Conservation (phyloP, 2,888 invertebrate genomes). For the Lasioglossum pauxillum region DNA sequence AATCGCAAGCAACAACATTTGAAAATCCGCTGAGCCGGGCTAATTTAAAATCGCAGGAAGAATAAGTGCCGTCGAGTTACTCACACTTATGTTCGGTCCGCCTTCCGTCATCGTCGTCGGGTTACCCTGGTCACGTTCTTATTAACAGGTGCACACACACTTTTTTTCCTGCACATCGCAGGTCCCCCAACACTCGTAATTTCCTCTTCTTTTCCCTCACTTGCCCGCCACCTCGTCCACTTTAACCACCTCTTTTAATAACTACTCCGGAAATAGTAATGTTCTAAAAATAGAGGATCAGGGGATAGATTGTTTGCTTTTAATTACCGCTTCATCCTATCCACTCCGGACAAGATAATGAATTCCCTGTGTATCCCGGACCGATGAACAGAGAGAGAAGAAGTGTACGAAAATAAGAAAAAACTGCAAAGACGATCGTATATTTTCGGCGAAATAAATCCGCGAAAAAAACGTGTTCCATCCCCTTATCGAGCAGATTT, state of each 20-base stretch:
- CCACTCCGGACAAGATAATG: neutral
- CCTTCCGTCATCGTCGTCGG: slow-evolving; percentile 55
- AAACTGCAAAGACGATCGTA: neutral
- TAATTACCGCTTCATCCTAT: slow-evolving; percentile 7
- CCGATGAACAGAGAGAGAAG: neutral
- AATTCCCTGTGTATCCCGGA: neutral
- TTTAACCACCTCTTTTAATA: neutral
- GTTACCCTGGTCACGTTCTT: slow-evolving; percentile 44
- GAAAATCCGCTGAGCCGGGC: neutral
- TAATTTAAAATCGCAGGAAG: neutral
- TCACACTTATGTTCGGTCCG: slow-evolving; percentile 53
- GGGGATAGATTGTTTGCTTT: slow-evolving; percentile 10
- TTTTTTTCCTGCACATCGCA: slow-evolving; percentile 58
- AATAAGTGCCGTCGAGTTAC: slow-evolving; percentile 17
- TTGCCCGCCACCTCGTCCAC: neutral
- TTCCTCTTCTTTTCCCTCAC: slow-evolving; percentile 34
- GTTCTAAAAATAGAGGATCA: slow-evolving; percentile 1
- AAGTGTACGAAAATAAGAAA: neutral
- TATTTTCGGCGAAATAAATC: neutral
- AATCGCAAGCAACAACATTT: neutral
- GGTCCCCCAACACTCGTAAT: slow-evolving; percentile 40
- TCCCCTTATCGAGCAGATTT: slow-evolving; percentile 8
- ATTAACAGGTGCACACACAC: slow-evolving; percentile 37
- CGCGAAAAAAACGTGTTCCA: neutral
- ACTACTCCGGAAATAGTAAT: slow-evolving; percentile 22